A percentile compares a stretch with the other conserved stretches of the same genome.
phyloP scores from a whole-genome alignment of 2,113 vertebrate genomes.

The Elachura formosa region DNA sequence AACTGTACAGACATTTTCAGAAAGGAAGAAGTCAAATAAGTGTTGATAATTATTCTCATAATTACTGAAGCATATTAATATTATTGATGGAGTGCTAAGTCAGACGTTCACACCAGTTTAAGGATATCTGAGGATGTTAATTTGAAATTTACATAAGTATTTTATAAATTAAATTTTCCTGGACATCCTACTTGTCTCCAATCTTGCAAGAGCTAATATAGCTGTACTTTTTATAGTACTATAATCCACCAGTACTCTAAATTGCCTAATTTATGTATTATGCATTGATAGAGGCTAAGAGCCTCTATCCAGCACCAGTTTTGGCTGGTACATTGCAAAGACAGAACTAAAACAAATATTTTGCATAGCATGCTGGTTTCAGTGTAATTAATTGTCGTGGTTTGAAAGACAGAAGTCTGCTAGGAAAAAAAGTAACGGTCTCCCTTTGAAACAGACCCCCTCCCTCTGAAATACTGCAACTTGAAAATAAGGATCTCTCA shows the following conservation, averaged over 20 bases:
- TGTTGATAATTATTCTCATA: neutral
- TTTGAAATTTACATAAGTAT: neutral
- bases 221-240: neutral
- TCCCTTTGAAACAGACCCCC: too few relatives aligned
- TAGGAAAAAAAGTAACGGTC: too few relatives aligned
- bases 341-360: neutral
- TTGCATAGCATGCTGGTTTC: neutral
- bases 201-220: neutral
- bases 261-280: neutral
- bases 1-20: neutral
- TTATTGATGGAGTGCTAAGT: neutral
- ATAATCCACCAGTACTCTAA: neutral
- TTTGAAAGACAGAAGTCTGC: too few relatives aligned
- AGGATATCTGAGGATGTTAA: fast-evolving
- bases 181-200: neutral
- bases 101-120: neutral
- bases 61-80: neutral
- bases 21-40: neutral
- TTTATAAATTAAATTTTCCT: neutral
- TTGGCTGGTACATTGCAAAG: neutral
- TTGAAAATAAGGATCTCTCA: too few relatives aligned
- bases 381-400: neutral
- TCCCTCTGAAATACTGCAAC: too few relatives aligned
- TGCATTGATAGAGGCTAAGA: neutral
- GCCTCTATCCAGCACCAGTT: neutral